Base-by-base conservation (phyloP, 2,888 invertebrate species). In the Petrolisthes manimaculis region DNA sequence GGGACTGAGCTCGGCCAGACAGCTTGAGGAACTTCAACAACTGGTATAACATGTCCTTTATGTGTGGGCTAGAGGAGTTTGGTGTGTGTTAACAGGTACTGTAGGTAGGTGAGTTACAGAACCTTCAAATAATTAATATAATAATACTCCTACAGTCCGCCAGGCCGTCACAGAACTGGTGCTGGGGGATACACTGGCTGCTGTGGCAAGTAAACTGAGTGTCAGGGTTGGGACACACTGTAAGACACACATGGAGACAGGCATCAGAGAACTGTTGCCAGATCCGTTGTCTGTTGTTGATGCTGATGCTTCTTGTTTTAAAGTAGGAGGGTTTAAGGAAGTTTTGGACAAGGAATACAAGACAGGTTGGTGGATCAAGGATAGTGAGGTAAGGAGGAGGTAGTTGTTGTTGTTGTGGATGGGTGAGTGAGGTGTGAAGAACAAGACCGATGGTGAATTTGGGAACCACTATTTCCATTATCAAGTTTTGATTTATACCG, bases 131-230 rank as follows among this genome's bases (percentile, higher is more conserved):
- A 12, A 71, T n/a, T n/a, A 21, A 83, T 69, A 24, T 75, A 75
- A 14, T 14, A 67, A 1, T 67, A 67, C 18, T 67, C 67, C 18
- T 18, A 92, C 96, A 96, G 92, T 96, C 95, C 91, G 94, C 94
- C 82, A 93, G 93, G 8, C 95, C 95, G 92, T 96, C 95, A 92
- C 96, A 96, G 91, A 95, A 94, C 14, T 94, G 93, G 37, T 93
- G 92, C 90, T 94, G 94, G 9, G 94, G 93, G 86, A 96, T 95
- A 93, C 96, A 96, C 91, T 94, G 93, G n/a, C 95, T 95, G 61
- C 94, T 91, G 79, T 94, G 94, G 92, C 96, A 96, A 74, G 94
- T 94, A 92, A 93, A 94, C 91, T 94, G 93, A 90, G 88, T 84
- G 88, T 94, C 94, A 91, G 94, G 93, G 80, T 93, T 93, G 8